phyloP scores from a whole-genome alignment of 2,113 vertebrate genomes.

The Drymodes brunneopygia region DNA sequence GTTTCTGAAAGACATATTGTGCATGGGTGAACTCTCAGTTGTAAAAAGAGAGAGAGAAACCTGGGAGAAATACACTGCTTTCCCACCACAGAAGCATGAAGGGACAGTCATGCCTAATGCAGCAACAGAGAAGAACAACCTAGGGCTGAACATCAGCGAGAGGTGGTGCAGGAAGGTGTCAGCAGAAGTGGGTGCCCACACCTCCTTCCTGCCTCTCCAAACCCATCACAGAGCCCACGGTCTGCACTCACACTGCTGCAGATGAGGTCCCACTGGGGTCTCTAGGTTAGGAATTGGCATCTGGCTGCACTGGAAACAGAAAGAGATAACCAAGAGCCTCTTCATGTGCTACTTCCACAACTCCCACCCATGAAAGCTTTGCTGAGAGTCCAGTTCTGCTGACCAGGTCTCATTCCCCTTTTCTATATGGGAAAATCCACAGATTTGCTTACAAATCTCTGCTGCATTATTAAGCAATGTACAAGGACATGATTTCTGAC shows the following conservation, averaged over 20 bases:
- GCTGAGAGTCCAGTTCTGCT: not conserved
- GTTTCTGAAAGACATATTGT: not conserved
- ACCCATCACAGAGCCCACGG: not conserved
- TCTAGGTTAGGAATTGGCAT: not conserved
- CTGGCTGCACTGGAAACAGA: not conserved
- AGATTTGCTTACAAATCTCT: not conserved
- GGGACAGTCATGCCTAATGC: not conserved
- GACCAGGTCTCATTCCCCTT: not conserved
- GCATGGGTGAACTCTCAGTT: not conserved
- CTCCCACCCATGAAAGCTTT: not conserved
- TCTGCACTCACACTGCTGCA: not conserved
- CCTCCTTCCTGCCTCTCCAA: not conserved
- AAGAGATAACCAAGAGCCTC: not conserved
- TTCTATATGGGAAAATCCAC: not conserved
- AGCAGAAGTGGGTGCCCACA: not conserved
- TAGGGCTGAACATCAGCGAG: accelerated
- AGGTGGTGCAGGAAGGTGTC: not conserved
- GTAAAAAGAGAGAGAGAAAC: not conserved
- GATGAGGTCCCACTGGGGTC: accelerated
- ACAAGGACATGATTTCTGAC: not conserved
- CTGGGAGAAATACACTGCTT: not conserved
- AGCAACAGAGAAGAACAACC: not conserved
- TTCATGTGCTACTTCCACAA: not conserved
- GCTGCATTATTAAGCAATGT: not conserved
- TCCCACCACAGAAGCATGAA: not conserved